Percentiles rank a stretch among this genome's conserved stretches.
Evolutionary conservation across 2,888 invertebrate species (phyloP).

Genomic region (Pilophorus perplexus): DNA sequence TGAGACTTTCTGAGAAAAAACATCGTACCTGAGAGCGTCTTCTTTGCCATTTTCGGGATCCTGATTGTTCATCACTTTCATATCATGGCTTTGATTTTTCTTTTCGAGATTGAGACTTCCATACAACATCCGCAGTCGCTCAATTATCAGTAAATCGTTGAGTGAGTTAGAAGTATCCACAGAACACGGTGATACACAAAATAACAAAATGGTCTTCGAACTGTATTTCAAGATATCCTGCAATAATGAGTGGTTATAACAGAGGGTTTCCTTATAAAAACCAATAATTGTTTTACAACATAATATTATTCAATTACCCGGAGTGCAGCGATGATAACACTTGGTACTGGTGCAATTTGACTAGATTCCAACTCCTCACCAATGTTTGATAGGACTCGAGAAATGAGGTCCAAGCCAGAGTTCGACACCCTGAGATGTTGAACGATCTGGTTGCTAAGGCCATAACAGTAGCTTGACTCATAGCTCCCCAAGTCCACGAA

Average conservation of each 20-base stretch:
- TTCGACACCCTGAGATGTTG: constrained; percentile 13
- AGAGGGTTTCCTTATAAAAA: background rate
- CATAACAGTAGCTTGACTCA: constrained; percentile 53
- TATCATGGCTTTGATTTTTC: background rate
- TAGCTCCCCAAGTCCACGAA: constrained; percentile 68
- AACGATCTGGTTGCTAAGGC: constrained; percentile 45
- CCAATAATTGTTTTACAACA: background rate
- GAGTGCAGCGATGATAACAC: background rate
- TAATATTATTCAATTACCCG: too few species aligned
- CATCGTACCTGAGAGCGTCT: constrained; percentile 14
- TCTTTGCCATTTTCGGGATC: constrained; percentile 15
- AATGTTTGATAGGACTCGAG: constrained; percentile 24
- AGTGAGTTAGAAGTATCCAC: constrained; percentile 67
- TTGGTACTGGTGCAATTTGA: constrained; percentile 9
- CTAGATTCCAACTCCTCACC: constrained; percentile 15
- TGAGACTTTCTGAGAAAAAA: background rate
- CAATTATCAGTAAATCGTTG: constrained; percentile 62
- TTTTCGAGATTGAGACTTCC: constrained; percentile 8
- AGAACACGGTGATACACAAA: constrained; percentile 69
- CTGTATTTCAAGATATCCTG: constrained; percentile 74
- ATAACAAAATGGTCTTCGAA: constrained; percentile 69
- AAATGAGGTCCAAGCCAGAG: constrained; percentile 35
- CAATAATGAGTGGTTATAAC: constrained; percentile 49
- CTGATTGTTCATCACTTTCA: background rate
- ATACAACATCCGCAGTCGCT: constrained; percentile 30